Percentiles rank a stretch among this genome's conserved stretches.
Conservation (phyloP, 2,113 vertebrate species). For the Thalassoma bifasciatum region DNA sequence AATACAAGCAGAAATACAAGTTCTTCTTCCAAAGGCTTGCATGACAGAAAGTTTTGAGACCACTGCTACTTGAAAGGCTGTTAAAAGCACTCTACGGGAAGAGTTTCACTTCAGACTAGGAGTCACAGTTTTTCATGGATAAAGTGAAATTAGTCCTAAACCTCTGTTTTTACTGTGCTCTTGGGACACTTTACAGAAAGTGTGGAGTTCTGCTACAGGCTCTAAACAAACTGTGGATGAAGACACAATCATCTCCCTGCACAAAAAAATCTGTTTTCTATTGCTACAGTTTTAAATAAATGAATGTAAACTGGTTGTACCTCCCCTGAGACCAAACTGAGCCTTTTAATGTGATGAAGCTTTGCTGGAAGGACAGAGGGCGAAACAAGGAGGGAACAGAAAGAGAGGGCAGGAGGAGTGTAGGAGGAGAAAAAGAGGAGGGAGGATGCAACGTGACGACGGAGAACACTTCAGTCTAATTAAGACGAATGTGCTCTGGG, state of each 20-base stretch:
- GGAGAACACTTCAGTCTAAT: conserved; percentile 62
- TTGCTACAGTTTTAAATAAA: conserved; percentile 54
- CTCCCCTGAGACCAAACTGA: conserved; percentile 48
- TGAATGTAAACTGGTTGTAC: conserved; percentile 64
- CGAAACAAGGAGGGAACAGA: conserved; percentile 9
- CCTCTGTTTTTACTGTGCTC: neutral
- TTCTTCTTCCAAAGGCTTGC: too few relatives aligned
- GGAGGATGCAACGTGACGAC: conserved; percentile 41
- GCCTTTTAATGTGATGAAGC: conserved; percentile 56
- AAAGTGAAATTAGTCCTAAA: neutral
- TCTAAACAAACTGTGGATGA: neutral
- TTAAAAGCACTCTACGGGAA: too few relatives aligned
- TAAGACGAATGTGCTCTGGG: conserved; percentile 60
- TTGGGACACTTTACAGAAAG: conserved; percentile 12
- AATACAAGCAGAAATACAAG: too few relatives aligned
- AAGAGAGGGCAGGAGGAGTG: conserved; percentile 14
- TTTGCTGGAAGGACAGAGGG: conserved; percentile 28
- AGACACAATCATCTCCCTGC: conserved; percentile 27
- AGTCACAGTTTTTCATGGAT: too few relatives aligned
- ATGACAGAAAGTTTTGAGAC: too few relatives aligned
- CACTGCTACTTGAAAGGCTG: too few relatives aligned
- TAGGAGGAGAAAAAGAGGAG: neutral
- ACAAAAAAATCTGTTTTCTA: neutral
- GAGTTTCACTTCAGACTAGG: too few relatives aligned
- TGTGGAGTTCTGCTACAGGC: neutral